Conservation (phyloP, 2,113 vertebrate genomes). For the Synodontis membranacea region DNA sequence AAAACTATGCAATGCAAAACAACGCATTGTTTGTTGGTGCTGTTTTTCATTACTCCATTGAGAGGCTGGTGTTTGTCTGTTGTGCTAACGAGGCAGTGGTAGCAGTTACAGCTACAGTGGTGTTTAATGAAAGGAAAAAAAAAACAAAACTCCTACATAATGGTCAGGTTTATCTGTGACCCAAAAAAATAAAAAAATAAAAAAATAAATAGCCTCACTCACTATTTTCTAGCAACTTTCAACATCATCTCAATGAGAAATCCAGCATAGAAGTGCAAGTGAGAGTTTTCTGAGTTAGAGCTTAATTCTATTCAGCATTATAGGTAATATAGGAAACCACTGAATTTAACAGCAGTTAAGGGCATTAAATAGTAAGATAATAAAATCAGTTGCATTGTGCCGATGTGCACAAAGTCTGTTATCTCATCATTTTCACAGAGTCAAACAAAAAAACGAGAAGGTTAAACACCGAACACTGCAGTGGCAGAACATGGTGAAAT, state of each 20-base stretch:
- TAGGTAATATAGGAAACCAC: not conserved
- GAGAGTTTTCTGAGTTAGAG: too few species aligned
- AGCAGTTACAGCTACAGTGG: not conserved
- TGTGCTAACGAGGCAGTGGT: not conserved
- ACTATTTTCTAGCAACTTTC: not conserved
- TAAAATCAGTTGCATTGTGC: not conserved
- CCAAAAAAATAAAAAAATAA: not conserved
- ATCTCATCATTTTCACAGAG: conserved; percentile 4
- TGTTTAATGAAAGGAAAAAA: not conserved
- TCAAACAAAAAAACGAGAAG: not conserved
- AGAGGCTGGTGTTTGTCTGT: too few species aligned
- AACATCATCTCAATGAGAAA: not conserved
- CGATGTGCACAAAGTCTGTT: not conserved
- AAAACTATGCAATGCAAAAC: not conserved
- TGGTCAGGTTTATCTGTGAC: not conserved
- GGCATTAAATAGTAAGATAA: not conserved
- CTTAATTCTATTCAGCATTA: not conserved
- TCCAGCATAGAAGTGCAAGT: not conserved
- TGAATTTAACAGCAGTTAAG: not conserved
- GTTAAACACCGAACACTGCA: not conserved
- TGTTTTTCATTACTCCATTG: not conserved
- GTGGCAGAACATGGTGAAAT: not conserved
- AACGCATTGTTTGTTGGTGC: not conserved
- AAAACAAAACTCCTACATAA: not conserved
- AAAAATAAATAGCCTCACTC: not conserved